A percentile compares a stretch with the other conserved stretches of the same genome.
These are phyloP conservation scores for Ahaetulla prasina DNA, from an alignment of 2,113 vertebrate genomes.

Conservation along the genomic window DNA sequence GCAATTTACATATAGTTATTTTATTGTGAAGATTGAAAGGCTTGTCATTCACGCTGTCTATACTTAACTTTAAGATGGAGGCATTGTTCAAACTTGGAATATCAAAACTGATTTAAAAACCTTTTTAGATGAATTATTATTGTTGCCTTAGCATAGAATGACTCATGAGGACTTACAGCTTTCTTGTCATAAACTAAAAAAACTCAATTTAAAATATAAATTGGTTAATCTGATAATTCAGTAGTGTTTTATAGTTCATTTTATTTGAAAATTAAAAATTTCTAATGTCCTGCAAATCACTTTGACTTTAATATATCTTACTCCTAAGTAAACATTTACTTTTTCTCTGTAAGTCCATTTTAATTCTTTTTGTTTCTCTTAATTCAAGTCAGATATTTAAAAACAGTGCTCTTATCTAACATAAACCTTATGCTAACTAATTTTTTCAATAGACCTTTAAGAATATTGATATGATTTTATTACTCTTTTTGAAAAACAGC, in stretches of 20 bases:
- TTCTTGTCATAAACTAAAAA: not conserved
- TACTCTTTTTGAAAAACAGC: not conserved
- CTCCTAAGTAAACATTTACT: not conserved
- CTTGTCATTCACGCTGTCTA: not conserved
- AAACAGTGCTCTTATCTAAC: not conserved
- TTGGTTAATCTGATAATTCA: not conserved
- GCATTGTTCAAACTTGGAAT: not conserved
- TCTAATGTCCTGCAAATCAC: not conserved
- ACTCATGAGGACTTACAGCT: not conserved
- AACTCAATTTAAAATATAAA: not conserved
- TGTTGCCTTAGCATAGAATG: not conserved
- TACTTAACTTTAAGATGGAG: not conserved
- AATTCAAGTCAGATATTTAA: not conserved
- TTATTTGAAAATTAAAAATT: not conserved
- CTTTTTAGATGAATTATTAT: not conserved
- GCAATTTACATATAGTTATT: conserved; percentile 15
- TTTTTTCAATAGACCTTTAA: not conserved
- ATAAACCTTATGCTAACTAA: not conserved
- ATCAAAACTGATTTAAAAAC: not conserved
- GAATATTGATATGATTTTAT: not conserved
- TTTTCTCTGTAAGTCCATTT: not conserved
- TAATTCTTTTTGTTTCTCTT: not conserved
- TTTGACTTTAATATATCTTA: not conserved
- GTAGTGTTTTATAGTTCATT: not conserved
- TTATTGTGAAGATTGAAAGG: conserved; percentile 9